Evolutionary conservation across 2,888 invertebrate genomes (phyloP), one percentile per base, ranked within the genome.

Genomic region (Gibbula magus): DNA sequence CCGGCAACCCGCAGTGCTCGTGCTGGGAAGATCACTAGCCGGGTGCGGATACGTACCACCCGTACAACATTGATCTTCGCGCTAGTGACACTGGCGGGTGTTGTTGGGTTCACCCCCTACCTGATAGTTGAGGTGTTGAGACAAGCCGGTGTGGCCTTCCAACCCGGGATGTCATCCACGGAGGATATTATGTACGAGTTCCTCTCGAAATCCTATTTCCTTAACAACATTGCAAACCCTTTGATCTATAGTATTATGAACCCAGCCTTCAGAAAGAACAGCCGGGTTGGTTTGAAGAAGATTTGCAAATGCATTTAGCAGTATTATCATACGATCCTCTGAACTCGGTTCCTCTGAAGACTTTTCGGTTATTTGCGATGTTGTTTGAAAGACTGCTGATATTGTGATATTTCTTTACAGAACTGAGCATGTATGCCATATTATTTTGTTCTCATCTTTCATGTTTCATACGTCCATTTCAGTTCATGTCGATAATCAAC

Each of bases 71-170:
- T 84, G 20, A 87, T 89, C 75, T 86, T 89, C 79, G 85, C 86
- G 32, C 83, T 87, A 25, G 87, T 89, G 35, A 88, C 88, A 18
- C 81, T 84, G 29, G 86, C 86, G 5, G 87, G 87, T 74, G 83
- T 89, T 0, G 35, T 88, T 5, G 87, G 88, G 54, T 89, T 87
- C 80, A 81, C 88, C 18, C 89, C 89, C n/a, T 89, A 87, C 78
- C 80, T 89, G 53, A 86, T 87, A 0, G 86, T 86, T 54, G 87
- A 87, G 51, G 82, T 88, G 66, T 73, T 89, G 18, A 85, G 85
- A 77, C 85, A 84, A 8, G 82, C 84, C 2, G 87, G 88, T 74
- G 75, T 84, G 2, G 35, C 35, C 18, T 75, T 75, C 22, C 75
- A 75, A 67, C 78, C 61, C 66, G 81, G 18, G 66, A 78, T 16